A percentile compares a stretch with the other conserved stretches of the same genome.
Conservation (phyloP, 2,113 vertebrate species). For the Platichthys stellatus region DNA sequence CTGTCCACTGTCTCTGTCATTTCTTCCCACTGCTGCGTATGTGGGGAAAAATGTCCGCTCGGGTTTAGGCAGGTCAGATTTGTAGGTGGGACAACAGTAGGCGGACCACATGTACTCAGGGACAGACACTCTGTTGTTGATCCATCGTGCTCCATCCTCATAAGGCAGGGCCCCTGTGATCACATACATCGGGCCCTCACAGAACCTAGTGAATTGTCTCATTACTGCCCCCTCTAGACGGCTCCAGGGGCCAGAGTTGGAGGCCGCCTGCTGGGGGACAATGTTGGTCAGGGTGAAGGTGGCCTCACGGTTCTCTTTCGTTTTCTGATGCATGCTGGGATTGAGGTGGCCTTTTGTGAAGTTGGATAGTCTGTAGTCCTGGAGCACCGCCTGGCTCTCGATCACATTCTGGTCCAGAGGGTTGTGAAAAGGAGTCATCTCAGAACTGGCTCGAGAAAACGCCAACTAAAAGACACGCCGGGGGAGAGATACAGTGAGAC, state of each 20-base stretch:
- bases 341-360: conserved; percentile 82
- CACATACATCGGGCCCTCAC: conserved; percentile 60
- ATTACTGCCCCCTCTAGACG: conserved; percentile 64
- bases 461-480: conserved; percentile 54
- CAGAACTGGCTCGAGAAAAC: conserved; percentile 45
- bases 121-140: conserved; percentile 68
- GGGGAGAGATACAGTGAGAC: neutral
- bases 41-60: conserved; percentile 55
- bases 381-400: conserved; percentile 70
- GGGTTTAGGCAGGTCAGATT: conserved; percentile 4
- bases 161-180: conserved; percentile 73
- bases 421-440: conserved; percentile 57
- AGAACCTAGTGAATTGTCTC: conserved; percentile 32
- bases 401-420: conserved; percentile 67
- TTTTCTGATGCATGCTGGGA: conserved; percentile 77
- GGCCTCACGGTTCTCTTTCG: conserved; percentile 54
- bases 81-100: conserved; percentile 74
- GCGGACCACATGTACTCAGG: conserved; percentile 82
- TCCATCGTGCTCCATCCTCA: conserved; percentile 20
- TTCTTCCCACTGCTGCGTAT: conserved; percentile 74
- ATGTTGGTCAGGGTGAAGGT: conserved; percentile 88
- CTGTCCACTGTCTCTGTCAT: conserved; percentile 59
- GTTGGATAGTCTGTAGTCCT: conserved; percentile 65
- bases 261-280: conserved; percentile 80
- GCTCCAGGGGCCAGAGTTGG: conserved; percentile 80